Base-by-base conservation (phyloP, 2,888 invertebrate genomes). In the Mermis nigrescens region DNA sequence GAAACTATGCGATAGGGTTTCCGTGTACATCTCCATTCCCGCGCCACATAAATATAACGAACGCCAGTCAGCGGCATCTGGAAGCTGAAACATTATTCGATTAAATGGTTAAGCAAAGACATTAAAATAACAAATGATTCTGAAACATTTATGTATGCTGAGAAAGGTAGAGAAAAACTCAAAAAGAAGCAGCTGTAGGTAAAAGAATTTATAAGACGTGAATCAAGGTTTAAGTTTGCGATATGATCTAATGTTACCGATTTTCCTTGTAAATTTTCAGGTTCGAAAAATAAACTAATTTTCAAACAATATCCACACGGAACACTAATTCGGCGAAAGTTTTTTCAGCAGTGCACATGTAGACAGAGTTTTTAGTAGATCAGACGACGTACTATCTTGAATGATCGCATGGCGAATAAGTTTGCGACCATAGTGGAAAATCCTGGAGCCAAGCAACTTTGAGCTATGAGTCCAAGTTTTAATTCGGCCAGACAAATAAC, bases 341-440 rank as follows among this genome's bases (percentile, higher is more conserved):
- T n/a, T n/a, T n/a, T n/a, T n/a, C n/a, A 38, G 19, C 38, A 38
- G 19, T 38, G 38, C 38, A 38, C 38, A 38, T 19, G 19, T 38
- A 15, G 38, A 38, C 38, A 38, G 12, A 38, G 19, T 38, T 19
- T n/a, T n/a, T n/a, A n/a, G n/a, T n/a, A n/a, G n/a, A n/a, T n/a
- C n/a, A n/a, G n/a, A n/a, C n/a, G n/a, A 38, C 65, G 57, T 56
- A 77, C 78, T 57, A 76, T 74, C 66, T 76, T 78, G 67, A 76
- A 77, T 7, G 77, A 76, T 51, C 98, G 81, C 98, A 99, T 99
- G 65, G 98, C 98, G 78, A 99, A 99, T 66, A 99, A 81, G 76
- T 99, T 99, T 60, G 98, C 98, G 94, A 99, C 95, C 87, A 99
- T 92, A 57, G 98, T 99, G 66, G 98, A 98, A 78, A 99, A 99